phyloP scores from a whole-genome alignment of 2,797 vertebrate species.

The Megalops cyprinoides region DNA sequence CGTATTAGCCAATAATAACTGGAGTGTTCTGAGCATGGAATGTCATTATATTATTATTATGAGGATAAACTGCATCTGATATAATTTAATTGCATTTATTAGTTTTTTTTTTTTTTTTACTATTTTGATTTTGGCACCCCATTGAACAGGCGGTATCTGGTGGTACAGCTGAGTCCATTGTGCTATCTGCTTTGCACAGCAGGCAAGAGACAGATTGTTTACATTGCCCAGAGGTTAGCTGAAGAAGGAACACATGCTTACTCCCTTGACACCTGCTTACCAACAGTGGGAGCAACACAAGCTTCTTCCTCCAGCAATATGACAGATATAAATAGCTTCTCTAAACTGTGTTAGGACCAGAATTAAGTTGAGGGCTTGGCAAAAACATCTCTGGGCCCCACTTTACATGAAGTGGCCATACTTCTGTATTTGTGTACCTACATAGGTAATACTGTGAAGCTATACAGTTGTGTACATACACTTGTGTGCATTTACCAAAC shows the following conservation, averaged over 20 bases:
- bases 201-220: conserved; percentile 28
- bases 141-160: not conserved
- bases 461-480: too few relatives aligned
- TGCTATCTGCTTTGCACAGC: conserved; percentile 22
- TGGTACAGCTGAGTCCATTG: not conserved
- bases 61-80: not conserved
- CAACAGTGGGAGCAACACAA: not conserved
- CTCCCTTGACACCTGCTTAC: conserved; percentile 20
- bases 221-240: conserved; percentile 28
- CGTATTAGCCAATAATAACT: too few relatives aligned
- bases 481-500: too few relatives aligned
- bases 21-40: too few relatives aligned
- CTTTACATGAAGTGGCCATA: too few relatives aligned
- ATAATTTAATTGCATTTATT: not conserved
- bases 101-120: not conserved
- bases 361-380: not conserved
- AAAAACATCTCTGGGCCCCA: too few relatives aligned
- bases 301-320: conserved; percentile 9
- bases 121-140: not conserved
- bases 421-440: too few relatives aligned
- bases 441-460: too few relatives aligned
- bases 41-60: too few relatives aligned
- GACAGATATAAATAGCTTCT: conserved; percentile 18
- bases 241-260: conserved; percentile 11
- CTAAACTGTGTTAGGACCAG: not conserved